Evolutionary conservation across 2,113 vertebrate species (phyloP).

Genomic region (Colossoma macropomum): DNA sequence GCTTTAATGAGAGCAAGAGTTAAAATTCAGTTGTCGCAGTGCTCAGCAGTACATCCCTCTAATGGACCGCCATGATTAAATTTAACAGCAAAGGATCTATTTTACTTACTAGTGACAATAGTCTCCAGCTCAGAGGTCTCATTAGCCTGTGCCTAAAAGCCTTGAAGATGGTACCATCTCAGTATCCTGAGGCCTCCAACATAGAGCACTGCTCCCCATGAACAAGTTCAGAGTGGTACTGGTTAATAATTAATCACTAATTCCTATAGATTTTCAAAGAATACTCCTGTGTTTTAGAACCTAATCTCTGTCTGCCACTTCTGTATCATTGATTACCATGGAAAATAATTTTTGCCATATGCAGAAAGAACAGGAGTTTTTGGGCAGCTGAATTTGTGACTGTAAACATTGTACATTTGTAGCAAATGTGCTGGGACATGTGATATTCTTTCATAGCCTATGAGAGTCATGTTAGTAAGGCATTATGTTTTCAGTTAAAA

Average conservation of each 20-base stretch:
- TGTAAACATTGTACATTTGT: too few relatives aligned
- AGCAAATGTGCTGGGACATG: too few relatives aligned
- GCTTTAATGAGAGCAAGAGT: neutral
- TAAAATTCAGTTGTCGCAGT: neutral
- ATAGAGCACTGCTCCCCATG: neutral
- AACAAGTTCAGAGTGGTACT: neutral
- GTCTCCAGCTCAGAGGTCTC: neutral
- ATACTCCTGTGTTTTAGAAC: neutral
- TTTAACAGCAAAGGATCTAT: neutral
- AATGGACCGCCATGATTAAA: neutral
- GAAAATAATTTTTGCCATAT: too few relatives aligned
- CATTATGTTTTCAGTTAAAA: too few relatives aligned
- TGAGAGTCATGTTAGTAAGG: too few relatives aligned
- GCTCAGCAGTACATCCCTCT: neutral
- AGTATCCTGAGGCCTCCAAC: conserved; percentile 19
- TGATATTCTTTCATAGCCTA: too few relatives aligned
- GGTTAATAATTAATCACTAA: conserved; percentile 1
- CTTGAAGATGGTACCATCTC: conserved; percentile 24
- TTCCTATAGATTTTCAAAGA: neutral
- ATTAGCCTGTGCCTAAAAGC: conserved; percentile 1
- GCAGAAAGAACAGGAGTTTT: too few relatives aligned
- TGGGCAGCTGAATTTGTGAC: too few relatives aligned
- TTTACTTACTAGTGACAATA: conserved; percentile 18
- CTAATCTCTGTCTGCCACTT: too few relatives aligned
- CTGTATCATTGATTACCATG: too few relatives aligned